Percentiles rank a stretch among this genome's conserved stretches.
Evolutionary conservation across 2,113 vertebrate genomes (phyloP).

Genomic region (Saimiri boliviensis): DNA sequence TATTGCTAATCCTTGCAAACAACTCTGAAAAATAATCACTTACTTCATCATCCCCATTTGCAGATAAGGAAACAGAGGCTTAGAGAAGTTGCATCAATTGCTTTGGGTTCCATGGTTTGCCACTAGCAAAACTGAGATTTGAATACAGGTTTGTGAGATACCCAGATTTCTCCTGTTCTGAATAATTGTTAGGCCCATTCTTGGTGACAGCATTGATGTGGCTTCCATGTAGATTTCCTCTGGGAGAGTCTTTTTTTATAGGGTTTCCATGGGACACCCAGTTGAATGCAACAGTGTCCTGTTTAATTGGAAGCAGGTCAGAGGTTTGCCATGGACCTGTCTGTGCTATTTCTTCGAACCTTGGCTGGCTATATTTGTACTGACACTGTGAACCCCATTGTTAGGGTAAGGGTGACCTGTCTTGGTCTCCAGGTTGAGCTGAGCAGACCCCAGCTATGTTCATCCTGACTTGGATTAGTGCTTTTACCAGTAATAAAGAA

Average conservation of each 20-base stretch:
- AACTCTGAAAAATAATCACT: neutral
- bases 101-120: neutral
- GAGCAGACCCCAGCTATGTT: neutral
- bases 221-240: neutral
- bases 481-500: constrained; percentile 70
- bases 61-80: neutral
- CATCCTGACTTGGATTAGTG: constrained; percentile 57
- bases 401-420: neutral
- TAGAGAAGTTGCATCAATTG: neutral
- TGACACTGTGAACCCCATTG: neutral
- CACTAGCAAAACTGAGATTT: neutral
- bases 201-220: neutral
- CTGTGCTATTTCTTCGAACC: neutral
- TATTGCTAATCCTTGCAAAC: neutral
- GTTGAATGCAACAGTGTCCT: neutral
- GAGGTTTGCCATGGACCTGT: neutral
- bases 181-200: neutral
- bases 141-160: neutral
- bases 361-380: neutral
- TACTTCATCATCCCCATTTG: neutral
- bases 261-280: neutral
- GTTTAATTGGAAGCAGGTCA: neutral
- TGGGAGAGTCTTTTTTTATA: neutral
- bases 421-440: neutral
- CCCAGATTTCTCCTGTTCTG: neutral